Percentiles rank a stretch among this genome's conserved stretches.
Conservation (phyloP, 2,888 invertebrate genomes). For the Entomobrya proxima region DNA sequence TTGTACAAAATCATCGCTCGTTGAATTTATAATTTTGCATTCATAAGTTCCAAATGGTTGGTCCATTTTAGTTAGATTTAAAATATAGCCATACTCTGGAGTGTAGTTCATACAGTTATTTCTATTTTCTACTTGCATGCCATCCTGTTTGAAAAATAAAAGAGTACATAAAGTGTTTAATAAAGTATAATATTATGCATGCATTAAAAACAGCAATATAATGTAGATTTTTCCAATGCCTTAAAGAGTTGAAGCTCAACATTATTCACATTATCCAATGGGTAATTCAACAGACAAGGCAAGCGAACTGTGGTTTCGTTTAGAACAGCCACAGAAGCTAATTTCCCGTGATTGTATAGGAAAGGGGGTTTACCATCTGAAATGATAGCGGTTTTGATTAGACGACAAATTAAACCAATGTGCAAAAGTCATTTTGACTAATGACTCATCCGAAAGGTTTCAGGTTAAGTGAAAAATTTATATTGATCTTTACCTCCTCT, state of each 20-base stretch:
- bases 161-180: background rate
- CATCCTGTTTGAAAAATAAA: conserved; percentile 34
- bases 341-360: conserved; percentile 36
- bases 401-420: too few relatives aligned
- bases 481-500: conserved; percentile 39
- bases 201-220: background rate
- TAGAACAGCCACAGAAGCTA: background rate
- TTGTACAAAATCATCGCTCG: conserved; percentile 16
- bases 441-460: too few relatives aligned
- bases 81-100: conserved; percentile 41
- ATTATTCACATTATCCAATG: conserved; percentile 20
- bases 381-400: too few relatives aligned
- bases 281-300: conserved; percentile 49
- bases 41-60: conserved; percentile 42
- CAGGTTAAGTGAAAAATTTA: background rate
- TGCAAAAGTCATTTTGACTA: too few relatives aligned
- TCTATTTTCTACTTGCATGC: conserved; percentile 18
- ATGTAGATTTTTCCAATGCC: background rate
- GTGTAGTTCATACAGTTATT: conserved; percentile 30
- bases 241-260: conserved; percentile 38
- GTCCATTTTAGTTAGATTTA: conserved; percentile 48
- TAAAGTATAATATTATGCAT: background rate
- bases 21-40: conserved; percentile 50
- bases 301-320: conserved; percentile 42
- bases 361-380: conserved; percentile 42